Conservation (phyloP, 2,797 vertebrate species). For the Eremophila alpestris region DNA sequence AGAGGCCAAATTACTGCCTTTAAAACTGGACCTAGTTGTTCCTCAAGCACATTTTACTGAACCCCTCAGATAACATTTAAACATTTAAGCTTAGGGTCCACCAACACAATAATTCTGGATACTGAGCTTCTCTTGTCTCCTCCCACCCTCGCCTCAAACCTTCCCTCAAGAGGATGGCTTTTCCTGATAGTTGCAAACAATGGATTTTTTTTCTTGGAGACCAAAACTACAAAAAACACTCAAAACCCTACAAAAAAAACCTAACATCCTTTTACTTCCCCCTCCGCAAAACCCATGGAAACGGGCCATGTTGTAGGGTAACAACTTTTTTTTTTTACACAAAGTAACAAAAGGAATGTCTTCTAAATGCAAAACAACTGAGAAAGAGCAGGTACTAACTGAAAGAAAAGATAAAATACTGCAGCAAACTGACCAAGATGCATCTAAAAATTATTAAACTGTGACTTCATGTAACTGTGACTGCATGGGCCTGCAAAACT, state of each 20-base stretch:
- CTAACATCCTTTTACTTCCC: not conserved
- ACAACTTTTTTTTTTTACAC: not conserved
- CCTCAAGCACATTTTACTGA: not conserved
- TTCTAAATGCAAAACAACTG: not conserved
- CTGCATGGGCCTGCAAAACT: not conserved
- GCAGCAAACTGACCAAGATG: not conserved
- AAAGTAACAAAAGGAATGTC: not conserved
- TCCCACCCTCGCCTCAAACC: not conserved
- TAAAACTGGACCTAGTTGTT: not conserved
- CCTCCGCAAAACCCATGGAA: accelerated
- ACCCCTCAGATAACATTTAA: not conserved
- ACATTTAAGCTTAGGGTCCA: not conserved
- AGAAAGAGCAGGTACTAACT: not conserved
- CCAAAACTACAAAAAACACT: not conserved
- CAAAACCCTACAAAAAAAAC: accelerated
- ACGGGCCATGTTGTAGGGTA: accelerated
- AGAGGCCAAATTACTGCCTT: not conserved
- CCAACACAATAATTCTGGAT: not conserved
- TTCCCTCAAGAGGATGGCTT: not conserved
- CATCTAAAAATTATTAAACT: not conserved
- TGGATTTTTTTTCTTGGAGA: not conserved
- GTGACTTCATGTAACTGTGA: not conserved
- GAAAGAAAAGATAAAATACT: not conserved
- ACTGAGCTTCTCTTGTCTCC: not conserved
- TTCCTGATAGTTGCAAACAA: not conserved